phyloP scores from a whole-genome alignment of 2,113 vertebrate genomes.

The Passer domesticus region DNA sequence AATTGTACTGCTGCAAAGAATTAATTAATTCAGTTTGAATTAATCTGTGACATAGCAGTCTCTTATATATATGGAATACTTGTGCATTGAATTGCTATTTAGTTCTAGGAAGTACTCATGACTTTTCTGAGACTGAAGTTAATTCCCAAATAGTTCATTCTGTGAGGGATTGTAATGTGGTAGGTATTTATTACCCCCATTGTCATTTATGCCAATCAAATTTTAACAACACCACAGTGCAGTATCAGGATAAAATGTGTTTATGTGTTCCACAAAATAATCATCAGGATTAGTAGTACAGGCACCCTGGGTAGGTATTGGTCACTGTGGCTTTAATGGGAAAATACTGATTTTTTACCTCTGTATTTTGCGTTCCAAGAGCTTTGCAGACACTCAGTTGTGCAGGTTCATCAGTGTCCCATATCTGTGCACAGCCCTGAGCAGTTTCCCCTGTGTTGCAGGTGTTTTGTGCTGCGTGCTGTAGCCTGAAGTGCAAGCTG shows the following conservation, averaged over 20 bases:
- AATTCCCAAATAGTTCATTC: background rate
- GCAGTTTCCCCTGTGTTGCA: constrained; percentile 61
- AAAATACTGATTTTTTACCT: background rate
- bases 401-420: background rate
- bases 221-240: background rate
- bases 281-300: background rate
- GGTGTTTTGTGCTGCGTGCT: constrained; percentile 96
- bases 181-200: background rate
- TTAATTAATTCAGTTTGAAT: background rate
- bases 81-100: background rate
- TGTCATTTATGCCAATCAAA: background rate
- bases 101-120: background rate
- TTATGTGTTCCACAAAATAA: background rate
- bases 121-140: background rate
- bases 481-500: constrained; percentile 91
- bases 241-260: background rate
- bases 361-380: background rate
- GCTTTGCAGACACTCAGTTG: background rate
- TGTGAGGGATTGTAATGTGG: background rate
- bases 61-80: background rate
- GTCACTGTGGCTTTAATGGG: background rate
- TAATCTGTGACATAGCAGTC: background rate
- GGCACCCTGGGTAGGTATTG: background rate
- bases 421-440: background rate
- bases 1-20: background rate